Conservation (phyloP, 1,140 invertebrate species). For the Diuraphis noxia region DNA sequence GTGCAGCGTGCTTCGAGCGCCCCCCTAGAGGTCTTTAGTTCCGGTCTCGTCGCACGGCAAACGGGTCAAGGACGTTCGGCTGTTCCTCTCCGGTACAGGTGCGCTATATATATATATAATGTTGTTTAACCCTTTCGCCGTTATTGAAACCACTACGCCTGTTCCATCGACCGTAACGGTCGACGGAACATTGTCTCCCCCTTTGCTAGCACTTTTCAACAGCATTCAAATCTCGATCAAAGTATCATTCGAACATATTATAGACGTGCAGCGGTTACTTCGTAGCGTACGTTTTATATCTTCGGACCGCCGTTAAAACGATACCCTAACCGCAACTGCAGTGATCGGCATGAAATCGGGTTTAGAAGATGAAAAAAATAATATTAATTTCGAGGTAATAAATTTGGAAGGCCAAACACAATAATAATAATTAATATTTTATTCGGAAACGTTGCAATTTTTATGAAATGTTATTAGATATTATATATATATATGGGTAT, state of each 20-base stretch:
- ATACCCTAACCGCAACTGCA: background rate
- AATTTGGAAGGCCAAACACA: background rate
- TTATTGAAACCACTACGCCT: background rate
- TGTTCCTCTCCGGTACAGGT: background rate
- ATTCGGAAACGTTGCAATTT: background rate
- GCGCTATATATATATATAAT: too few species aligned
- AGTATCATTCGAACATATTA: background rate
- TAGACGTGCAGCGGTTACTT: background rate
- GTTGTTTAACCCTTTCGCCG: slow-evolving; percentile 32
- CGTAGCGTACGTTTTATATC: background rate
- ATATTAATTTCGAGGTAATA: background rate
- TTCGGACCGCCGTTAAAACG: background rate
- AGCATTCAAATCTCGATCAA: background rate
- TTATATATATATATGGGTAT: background rate
- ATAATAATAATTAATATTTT: background rate
- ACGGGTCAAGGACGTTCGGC: slow-evolving; percentile 47
- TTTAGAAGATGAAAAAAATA: background rate
- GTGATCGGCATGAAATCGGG: background rate
- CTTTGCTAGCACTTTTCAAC: too few species aligned
- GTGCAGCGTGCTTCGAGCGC: background rate
- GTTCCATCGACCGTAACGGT: background rate
- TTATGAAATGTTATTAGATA: background rate
- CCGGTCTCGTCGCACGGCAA: background rate
- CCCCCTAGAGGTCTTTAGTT: slow-evolving; percentile 35
- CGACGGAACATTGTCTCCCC: background rate